These are phyloP conservation scores for Rotaria magnacalcarata DNA, from an alignment of 2,888 invertebrate species.

Conservation along the genomic window DNA sequence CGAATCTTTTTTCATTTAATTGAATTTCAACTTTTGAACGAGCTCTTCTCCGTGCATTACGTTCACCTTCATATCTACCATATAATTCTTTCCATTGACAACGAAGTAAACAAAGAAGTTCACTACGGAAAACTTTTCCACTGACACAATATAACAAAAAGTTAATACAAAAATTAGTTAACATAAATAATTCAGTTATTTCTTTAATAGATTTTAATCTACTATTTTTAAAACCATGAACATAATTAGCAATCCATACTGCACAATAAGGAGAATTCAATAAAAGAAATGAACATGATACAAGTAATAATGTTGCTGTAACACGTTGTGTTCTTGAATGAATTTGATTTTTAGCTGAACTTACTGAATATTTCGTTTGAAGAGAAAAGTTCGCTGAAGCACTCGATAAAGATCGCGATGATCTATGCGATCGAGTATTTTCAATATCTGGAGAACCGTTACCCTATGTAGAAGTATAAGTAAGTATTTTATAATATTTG, in stretches of 20 bases:
- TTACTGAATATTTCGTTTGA: background rate
- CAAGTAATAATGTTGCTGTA: constrained; percentile 27
- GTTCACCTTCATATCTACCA: background rate
- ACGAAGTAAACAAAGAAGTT: background rate
- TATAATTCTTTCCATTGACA: constrained; percentile 20
- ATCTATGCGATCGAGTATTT: background rate
- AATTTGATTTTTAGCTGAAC: background rate
- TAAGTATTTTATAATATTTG: too few relatives aligned
- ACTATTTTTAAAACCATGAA: background rate
- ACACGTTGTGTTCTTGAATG: background rate
- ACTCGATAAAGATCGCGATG: background rate
- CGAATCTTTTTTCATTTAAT: background rate
- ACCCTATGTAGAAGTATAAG: background rate
- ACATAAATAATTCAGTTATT: constrained; percentile 24
- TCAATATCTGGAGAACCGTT: background rate
- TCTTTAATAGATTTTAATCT: constrained; percentile 14
- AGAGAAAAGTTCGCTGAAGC: background rate
- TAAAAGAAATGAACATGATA: constrained; percentile 1
- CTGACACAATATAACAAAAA: constrained; percentile 25
- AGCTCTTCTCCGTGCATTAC: background rate
- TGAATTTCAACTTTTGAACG: background rate
- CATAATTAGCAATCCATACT: constrained; percentile 14
- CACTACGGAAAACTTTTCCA: constrained; percentile 18
- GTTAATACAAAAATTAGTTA: constrained; percentile 25
- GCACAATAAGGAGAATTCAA: constrained; percentile 26